Base-by-base conservation (phyloP, 2,888 invertebrate species). In the Eucera pruinosa region DNA sequence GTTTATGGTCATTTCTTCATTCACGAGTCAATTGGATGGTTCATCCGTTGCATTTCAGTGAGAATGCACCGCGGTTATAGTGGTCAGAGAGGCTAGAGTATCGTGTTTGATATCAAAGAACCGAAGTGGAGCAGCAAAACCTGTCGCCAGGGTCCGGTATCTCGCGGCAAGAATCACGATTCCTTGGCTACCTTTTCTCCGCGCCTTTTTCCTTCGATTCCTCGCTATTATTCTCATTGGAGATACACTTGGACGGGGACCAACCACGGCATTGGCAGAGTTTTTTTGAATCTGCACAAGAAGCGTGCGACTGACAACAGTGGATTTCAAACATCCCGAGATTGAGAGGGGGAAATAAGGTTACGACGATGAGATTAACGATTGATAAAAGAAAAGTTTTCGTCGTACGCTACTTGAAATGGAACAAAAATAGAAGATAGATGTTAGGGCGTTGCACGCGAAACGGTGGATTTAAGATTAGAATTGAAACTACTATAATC, bases 91-190 rank as follows among this genome's bases (percentile, higher is more conserved):
- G 60, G 70, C 72, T n/a, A n/a, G n/a, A 76, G 61, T 71, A 73
- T 80, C 60, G 65, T 39, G 43, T 68, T 62, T 62, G 72, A 70
- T 66, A 76, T 57, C 67, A 77, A 64, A 64, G 80, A 80, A 73
- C 60, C 74, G 54, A 62, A 82, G 43, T 67, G 64, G 70, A 75
- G 57, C 65, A 68, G 67, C 75, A 70, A 81, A 82, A 83, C 75
- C 69, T 81, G 82, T 83, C 78, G 67, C 50, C 47, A 20, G 47
- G 69, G 47, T 73, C 47, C 48, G 55, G 41, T 78, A 78, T 78
- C 82, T 69, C 67, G 50, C 58, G 55, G 65, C 65, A 54, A 55
- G 75, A 72, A 75, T 82, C 82, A 54, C 70, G 81, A 83, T 81
- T 78, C 70, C 61, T 33, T 36, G 66, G 54, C 70, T 75, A 67